phyloP scores from a whole-genome alignment of 2,113 vertebrate genomes.

The Festucalex cinctus region DNA sequence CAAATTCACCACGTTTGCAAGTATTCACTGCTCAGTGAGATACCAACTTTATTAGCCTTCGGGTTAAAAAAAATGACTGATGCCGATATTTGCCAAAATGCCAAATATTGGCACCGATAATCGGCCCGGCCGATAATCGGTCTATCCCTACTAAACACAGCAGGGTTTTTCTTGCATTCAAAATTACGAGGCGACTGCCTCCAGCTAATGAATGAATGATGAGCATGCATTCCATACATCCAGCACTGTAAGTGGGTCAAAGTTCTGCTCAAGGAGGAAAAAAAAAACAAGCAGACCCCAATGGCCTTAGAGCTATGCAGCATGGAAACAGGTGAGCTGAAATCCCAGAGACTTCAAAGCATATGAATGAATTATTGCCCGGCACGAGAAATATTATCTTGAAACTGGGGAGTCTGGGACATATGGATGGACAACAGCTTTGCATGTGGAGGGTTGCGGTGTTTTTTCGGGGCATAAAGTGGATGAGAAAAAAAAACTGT shows the following conservation, averaged over 20 bases:
- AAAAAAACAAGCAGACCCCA: slow-evolving; percentile 1
- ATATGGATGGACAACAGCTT: neutral
- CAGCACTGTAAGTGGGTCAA: slow-evolving; percentile 7
- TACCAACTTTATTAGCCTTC: too few species aligned
- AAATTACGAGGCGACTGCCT: too few species aligned
- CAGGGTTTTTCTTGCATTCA: too few species aligned
- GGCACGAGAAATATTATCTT: slow-evolving; percentile 43
- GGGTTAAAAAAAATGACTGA: too few species aligned
- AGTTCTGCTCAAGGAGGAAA: slow-evolving; percentile 8
- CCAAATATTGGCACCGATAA: too few species aligned
- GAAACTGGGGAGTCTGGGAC: slow-evolving; percentile 8
- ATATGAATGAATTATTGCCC: slow-evolving; percentile 50
- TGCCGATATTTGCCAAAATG: too few species aligned
- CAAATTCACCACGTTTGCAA: too few species aligned
- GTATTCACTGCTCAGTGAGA: too few species aligned
- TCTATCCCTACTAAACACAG: too few species aligned
- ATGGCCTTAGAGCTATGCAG: slow-evolving; percentile 14
- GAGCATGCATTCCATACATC: neutral
- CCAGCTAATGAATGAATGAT: too few species aligned
- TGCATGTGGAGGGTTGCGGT: slow-evolving; percentile 6
- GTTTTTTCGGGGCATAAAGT: slow-evolving; percentile 9
- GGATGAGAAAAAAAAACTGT: too few species aligned
- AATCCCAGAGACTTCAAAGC: slow-evolving; percentile 53
- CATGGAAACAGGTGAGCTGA: slow-evolving; percentile 44
- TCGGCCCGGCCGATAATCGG: too few species aligned